Evolutionary conservation across 2,797 vertebrate genomes (phyloP).

Genomic region (Thaleichthys pacificus): DNA sequence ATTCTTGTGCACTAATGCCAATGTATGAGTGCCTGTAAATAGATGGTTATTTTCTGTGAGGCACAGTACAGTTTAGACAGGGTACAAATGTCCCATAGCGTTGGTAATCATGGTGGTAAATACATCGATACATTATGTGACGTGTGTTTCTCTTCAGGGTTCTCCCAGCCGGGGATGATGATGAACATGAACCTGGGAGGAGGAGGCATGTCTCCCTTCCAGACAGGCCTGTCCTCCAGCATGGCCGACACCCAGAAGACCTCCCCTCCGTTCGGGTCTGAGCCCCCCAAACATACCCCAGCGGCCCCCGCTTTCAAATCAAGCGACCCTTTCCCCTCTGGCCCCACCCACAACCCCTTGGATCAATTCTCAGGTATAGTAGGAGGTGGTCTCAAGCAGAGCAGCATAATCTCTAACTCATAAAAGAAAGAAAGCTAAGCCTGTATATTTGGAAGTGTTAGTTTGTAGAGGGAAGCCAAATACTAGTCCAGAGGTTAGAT

Average conservation of each 20-base stretch:
- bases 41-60: too few species aligned
- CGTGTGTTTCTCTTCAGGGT: conserved; percentile 54
- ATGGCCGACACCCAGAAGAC: conserved; percentile 68
- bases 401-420: neutral
- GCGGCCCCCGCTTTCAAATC: conserved; percentile 30
- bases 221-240: conserved; percentile 61
- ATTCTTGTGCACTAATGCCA: too few species aligned
- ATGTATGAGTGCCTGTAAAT: too few species aligned
- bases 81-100: neutral
- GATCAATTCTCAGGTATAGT: conserved; percentile 53
- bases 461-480: neutral
- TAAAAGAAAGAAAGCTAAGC: neutral
- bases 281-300: conserved; percentile 60
- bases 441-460: neutral
- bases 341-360: conserved; percentile 14
- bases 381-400: conserved; percentile 11
- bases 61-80: neutral
- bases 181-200: conserved; percentile 50
- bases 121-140: neutral
- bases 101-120: neutral
- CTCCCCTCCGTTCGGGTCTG: conserved; percentile 58
- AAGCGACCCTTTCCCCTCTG: conserved; percentile 36
- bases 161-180: conserved; percentile 66
- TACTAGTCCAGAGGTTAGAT: neutral
- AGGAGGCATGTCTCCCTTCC: conserved; percentile 64